Evolutionary conservation across 2,113 vertebrate species (phyloP).

Genomic region (Spea multiplicata): DNA sequence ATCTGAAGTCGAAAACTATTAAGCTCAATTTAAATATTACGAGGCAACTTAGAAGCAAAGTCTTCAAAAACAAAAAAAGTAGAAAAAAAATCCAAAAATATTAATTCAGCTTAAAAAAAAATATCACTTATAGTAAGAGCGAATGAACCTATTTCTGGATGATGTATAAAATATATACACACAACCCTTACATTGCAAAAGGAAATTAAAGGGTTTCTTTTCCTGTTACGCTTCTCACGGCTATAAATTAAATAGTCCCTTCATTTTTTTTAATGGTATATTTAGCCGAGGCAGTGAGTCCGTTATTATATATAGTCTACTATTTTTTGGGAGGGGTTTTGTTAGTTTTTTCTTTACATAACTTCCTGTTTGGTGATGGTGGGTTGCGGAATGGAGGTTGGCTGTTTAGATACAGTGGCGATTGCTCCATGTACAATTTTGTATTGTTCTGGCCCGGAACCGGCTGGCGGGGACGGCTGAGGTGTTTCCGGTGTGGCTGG

Average conservation of each 20-base stretch:
- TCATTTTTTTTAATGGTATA: neutral
- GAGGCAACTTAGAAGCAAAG: neutral
- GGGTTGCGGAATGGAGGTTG: constrained; percentile 82
- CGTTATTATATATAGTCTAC: neutral
- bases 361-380: constrained; percentile 96
- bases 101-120: constrained; percentile 7
- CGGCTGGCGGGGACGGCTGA: constrained; percentile 88
- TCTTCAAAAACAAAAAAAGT: neutral
- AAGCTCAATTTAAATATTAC: neutral
- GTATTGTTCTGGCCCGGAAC: constrained; percentile 91
- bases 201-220: neutral
- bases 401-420: constrained; percentile 84
- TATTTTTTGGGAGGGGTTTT: neutral
- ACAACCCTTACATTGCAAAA: neutral
- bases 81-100: constrained; percentile 11
- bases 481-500: constrained; percentile 96
- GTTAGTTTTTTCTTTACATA: constrained; percentile 66
- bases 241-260: constrained; percentile 4
- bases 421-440: constrained; percentile 92
- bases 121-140: constrained; percentile 11
- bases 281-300: neutral
- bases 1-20: neutral
- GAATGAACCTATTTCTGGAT: neutral
- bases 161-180: neutral
- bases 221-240: neutral